Evolutionary conservation across 1,140 invertebrate genomes (phyloP), one percentile per base, ranked within the genome.

Genomic region (Pissodes strobi): DNA sequence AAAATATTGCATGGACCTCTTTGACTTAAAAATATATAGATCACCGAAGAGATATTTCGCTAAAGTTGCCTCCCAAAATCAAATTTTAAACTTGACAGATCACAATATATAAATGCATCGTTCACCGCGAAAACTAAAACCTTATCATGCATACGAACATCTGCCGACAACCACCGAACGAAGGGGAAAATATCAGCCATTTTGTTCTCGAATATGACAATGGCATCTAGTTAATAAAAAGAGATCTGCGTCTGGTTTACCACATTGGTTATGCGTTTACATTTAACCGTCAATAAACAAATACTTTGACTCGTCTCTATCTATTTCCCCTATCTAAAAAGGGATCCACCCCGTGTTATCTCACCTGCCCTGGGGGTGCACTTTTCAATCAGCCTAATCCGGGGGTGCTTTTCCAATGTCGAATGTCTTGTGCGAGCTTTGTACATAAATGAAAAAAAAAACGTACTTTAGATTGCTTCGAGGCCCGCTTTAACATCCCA

Each of bases 321-420:
- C 58, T 51, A 37, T 51, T 51, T 69, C 61, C 58, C 64, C 57
- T 55, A 37, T 41, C 23, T 30, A 41, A 46, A 19, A 19, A 64
- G 67, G 61, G 59, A 43, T 34, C 45, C 55, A 66, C 68, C 66
- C 67, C 61, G 68, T 67, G 70, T 68, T 70, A 68, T 72, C 70
- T 72, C 70, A 72, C 70, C 70, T 72, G 70, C 64, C 68, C 67
- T 51, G 38, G 48, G 70, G 70, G 53, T 60, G 43, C 51, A 57
- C 66, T 72, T 72, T 72, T 72, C 70, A 72, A 72, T 72, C 69
- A 70, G 65, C 53, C 53, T 62, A 52, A 62, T 62, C 49, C 39
- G 19, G 49, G 23, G 51, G 27, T 21, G 46, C n/a, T 25, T 49
- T 55, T 57, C 53, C 12, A 45, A 43, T 43, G 19, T 45, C 21